Base-by-base conservation (phyloP, 2,113 vertebrate species). In the Polypterus bichir region DNA sequence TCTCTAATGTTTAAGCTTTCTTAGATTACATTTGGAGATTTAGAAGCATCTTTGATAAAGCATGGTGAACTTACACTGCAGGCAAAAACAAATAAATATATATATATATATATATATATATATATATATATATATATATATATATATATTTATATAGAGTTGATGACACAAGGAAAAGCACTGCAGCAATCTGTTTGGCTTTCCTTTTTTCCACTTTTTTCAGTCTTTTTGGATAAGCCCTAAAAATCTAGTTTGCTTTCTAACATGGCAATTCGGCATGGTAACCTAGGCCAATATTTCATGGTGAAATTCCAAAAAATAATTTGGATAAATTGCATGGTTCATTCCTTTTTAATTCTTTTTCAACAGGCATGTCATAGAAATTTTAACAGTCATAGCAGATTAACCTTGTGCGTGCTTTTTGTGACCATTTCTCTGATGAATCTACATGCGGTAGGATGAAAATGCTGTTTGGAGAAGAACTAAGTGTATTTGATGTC, bases 321-420 rank as follows among this genome's bases (percentile, higher is more conserved):
- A 68, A 65, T 88, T 87, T 83, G 69, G 70, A 76, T 77, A 76
- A 72, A 81, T 73, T 69, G 57, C 63, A 70, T 3, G 73, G 77
- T 81, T 86, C 74, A 65, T 79, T 81, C 82, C 53, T 11, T 59
- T 70, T 69, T 70, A 65, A 83, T 89, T 89, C 82, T 78, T 82
- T 78, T 90, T 90, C 86, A 77, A 68, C 68, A 71, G 78, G 83
- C 83, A 70, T 86, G 84, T 83, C 80, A 71, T 66, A 73, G 85
- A 89, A 90, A 89, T 96, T 96, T 95, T 88, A 93, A 93, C 91
- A 93, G 91, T 94, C 89, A 83, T 88, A 88, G 84, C 80, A 88
- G 88, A 93, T 94, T 94, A 93, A 94, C 90, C 91, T 88, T 73
- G 83, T 72, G 81, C 84, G 77, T 76, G 86, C 81, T 74, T 75